Evolutionary conservation across 2,113 vertebrate species (phyloP).

Genomic region (Rhinolophus ferrumequinum): DNA sequence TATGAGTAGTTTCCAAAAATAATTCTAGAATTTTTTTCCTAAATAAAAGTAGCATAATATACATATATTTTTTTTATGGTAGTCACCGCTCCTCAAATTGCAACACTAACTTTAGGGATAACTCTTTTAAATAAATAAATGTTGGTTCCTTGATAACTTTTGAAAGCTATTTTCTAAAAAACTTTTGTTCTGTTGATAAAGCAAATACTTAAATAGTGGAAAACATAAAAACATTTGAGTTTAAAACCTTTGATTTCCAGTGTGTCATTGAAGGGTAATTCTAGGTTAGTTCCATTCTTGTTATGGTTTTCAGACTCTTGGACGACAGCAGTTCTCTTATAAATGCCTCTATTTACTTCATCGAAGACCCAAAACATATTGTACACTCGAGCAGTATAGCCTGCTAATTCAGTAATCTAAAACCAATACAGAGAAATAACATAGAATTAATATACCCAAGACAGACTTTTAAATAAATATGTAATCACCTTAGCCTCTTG

Average conservation of each 20-base stretch:
- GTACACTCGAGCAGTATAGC: constrained; percentile 96
- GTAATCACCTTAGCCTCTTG: not conserved
- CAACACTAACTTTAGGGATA: not conserved
- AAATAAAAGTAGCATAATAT: not conserved
- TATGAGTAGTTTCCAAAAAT: not conserved
- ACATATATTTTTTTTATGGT: not conserved
- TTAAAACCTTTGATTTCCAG: constrained; percentile 94
- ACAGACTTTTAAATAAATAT: not conserved
- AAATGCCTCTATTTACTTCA: constrained; percentile 96
- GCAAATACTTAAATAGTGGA: not conserved
- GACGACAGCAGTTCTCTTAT: constrained; percentile 90
- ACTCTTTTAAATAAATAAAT: constrained; percentile 30
- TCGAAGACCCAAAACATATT: constrained; percentile 98
- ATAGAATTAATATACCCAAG: constrained; percentile 21
- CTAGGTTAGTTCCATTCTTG: constrained; percentile 84
- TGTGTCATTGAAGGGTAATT: constrained; percentile 89
- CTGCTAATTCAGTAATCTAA: constrained; percentile 97
- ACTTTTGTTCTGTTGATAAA: not conserved
- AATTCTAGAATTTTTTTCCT: not conserved
- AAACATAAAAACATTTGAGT: not conserved
- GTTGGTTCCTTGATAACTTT: not conserved
- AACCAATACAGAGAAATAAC: constrained; percentile 56
- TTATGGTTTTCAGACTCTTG: constrained; percentile 81
- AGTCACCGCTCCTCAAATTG: not conserved
- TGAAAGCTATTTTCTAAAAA: not conserved